A percentile compares a stretch with the other conserved stretches of the same genome.
phyloP scores from a whole-genome alignment of 2,888 invertebrate genomes.

The Drosophila conformis region DNA sequence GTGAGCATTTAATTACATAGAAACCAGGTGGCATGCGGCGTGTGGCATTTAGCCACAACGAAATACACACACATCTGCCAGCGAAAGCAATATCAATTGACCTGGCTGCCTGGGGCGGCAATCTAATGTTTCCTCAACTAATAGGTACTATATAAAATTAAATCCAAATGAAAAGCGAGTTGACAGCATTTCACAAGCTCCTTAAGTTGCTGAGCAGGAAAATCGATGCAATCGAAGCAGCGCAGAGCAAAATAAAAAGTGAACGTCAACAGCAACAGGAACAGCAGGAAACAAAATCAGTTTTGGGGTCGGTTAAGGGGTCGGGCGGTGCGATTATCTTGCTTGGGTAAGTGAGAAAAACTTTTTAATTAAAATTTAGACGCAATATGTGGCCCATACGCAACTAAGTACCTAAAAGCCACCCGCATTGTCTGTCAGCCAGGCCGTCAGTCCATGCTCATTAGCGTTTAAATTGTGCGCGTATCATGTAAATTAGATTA shows the following conservation, averaged over 20 bases:
- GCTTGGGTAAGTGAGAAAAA: slow-evolving; percentile 71
- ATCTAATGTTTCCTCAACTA: slow-evolving; percentile 13
- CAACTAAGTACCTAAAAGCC: slow-evolving; percentile 49
- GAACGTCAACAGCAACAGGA: background rate
- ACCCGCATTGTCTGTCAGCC: slow-evolving; percentile 1
- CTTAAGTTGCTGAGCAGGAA: slow-evolving; percentile 49
- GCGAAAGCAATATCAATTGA: slow-evolving; percentile 38
- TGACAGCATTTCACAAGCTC: slow-evolving; percentile 43
- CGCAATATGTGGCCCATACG: slow-evolving; percentile 81
- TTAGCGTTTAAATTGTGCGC: slow-evolving; percentile 81
- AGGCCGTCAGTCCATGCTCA: slow-evolving; percentile 51
- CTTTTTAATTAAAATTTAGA: slow-evolving; percentile 80
- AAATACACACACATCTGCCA: slow-evolving; percentile 9
- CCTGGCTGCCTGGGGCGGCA: slow-evolving; percentile 49
- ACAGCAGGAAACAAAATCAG: slow-evolving; percentile 51
- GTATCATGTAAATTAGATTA: slow-evolving; percentile 80
- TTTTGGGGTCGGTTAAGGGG: background rate
- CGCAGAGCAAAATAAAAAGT: slow-evolving; percentile 13
- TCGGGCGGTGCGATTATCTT: slow-evolving; percentile 64
- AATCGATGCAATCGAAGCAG: slow-evolving; percentile 76
- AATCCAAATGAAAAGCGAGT: slow-evolving; percentile 66
- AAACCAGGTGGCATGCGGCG: slow-evolving; percentile 32
- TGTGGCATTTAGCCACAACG: slow-evolving; percentile 35
- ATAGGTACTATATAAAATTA: slow-evolving; percentile 55
- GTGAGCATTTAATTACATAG: slow-evolving; percentile 50